Conservation (phyloP, 2,797 vertebrate genomes). For the Crax fasciolata region DNA sequence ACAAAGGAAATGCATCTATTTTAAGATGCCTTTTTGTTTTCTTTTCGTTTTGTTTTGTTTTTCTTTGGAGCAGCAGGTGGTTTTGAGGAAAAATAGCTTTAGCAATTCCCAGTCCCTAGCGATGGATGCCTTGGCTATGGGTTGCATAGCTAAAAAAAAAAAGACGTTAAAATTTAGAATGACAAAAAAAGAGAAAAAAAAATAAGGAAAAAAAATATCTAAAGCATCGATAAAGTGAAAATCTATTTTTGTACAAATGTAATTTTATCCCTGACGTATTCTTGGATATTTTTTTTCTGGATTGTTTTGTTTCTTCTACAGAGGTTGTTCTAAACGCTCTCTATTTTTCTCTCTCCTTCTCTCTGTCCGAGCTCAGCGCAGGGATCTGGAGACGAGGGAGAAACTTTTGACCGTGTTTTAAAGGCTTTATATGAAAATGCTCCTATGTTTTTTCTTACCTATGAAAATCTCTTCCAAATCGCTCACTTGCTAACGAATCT, state of each 20-base stretch:
- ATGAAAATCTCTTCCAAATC: neutral
- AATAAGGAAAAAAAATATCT: constrained; percentile 82
- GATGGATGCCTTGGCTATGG: constrained; percentile 76
- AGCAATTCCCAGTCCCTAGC: constrained; percentile 57
- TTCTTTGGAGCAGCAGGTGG: constrained; percentile 15
- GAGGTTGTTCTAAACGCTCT: constrained; percentile 82
- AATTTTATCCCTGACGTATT: constrained; percentile 93
- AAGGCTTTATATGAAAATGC: constrained; percentile 63
- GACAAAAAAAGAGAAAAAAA: constrained; percentile 14
- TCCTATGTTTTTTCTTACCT: neutral
- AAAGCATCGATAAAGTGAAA: constrained; percentile 85
- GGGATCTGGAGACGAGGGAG: constrained; percentile 51
- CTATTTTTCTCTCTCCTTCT: constrained; percentile 20
- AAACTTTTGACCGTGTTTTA: constrained; percentile 15
- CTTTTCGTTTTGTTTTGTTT: neutral
- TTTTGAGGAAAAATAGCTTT: constrained; percentile 62
- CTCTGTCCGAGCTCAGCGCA: constrained; percentile 71
- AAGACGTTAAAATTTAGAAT: constrained; percentile 41
- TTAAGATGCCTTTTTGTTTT: constrained; percentile 81
- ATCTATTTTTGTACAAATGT: constrained; percentile 99
- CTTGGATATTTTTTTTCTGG: constrained; percentile 77
- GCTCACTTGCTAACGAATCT: neutral
- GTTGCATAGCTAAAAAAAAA: constrained; percentile 30
- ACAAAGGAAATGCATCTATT: constrained; percentile 83
- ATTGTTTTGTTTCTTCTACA: constrained; percentile 78